Evolutionary conservation across 2,113 vertebrate genomes (phyloP).

Genomic region (Myotis yumanensis): DNA sequence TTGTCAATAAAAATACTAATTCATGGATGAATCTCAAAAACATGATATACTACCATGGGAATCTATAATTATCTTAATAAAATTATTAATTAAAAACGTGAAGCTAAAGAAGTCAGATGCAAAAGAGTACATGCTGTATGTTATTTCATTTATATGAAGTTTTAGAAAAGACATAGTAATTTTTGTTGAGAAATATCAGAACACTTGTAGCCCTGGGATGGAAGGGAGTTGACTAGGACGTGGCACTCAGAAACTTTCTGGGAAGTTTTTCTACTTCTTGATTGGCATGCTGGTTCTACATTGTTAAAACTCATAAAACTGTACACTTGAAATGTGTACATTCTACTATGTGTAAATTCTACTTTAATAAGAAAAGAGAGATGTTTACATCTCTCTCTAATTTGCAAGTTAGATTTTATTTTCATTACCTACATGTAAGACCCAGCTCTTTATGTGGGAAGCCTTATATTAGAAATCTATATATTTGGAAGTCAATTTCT

Average conservation of each 20-base stretch:
- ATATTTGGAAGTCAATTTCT: constrained; percentile 37
- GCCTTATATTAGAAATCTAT: constrained; percentile 30
- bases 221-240: not conserved
- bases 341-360: constrained; percentile 34
- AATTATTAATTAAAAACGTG: not conserved
- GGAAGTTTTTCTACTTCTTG: not conserved
- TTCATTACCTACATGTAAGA: constrained; percentile 48
- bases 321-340: not conserved
- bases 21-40: constrained; percentile 14
- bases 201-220: not conserved
- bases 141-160: not conserved
- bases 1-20: constrained; percentile 35
- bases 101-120: not conserved
- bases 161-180: constrained; percentile 45
- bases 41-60: not conserved
- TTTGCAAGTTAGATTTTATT: constrained; percentile 61
- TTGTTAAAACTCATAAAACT: constrained; percentile 24
- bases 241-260: not conserved
- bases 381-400: constrained; percentile 39
- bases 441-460: constrained; percentile 27
- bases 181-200: constrained; percentile 25
- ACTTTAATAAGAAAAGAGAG: constrained; percentile 26
- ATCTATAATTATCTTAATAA: not conserved
- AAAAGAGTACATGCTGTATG: not conserved
- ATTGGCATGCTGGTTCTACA: not conserved